These are phyloP conservation scores for Oncorhynchus clarkii DNA, from an alignment of 2,113 vertebrate genomes.

Conservation along the genomic window DNA sequence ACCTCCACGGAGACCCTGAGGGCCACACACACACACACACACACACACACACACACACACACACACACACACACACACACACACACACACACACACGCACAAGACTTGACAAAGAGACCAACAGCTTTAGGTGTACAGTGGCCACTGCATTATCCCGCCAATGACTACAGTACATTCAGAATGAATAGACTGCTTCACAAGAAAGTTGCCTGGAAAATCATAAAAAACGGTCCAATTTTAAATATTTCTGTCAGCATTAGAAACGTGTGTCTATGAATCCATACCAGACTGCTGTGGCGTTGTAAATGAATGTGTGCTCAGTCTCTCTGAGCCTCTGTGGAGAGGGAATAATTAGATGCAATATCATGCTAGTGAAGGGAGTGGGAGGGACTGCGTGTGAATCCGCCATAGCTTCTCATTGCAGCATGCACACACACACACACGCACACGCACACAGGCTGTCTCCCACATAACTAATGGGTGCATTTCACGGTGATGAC, in stretches of 20 bases:
- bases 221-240: no score
- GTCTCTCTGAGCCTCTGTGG: slow-evolving; percentile 32
- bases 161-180: neutral
- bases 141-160: neutral
- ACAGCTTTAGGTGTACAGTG: slow-evolving; percentile 13
- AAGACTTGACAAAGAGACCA: neutral
- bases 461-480: slow-evolving; percentile 78
- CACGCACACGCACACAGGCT: slow-evolving; percentile 11
- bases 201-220: neutral
- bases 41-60: no score
- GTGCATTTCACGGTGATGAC: slow-evolving; percentile 89
- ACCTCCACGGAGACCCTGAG: neutral
- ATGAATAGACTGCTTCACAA: no score
- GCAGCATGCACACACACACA: neutral
- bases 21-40: neutral
- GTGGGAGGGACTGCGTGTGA: slow-evolving; percentile 36
- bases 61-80: no score
- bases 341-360: slow-evolving; percentile 68
- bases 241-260: no score
- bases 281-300: neutral
- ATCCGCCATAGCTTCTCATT: neutral
- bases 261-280: neutral
- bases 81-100: no score
- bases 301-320: slow-evolving; percentile 20
- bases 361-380: slow-evolving; percentile 63